Conservation (phyloP, 2,113 vertebrate genomes). For the Panthera tigris region DNA sequence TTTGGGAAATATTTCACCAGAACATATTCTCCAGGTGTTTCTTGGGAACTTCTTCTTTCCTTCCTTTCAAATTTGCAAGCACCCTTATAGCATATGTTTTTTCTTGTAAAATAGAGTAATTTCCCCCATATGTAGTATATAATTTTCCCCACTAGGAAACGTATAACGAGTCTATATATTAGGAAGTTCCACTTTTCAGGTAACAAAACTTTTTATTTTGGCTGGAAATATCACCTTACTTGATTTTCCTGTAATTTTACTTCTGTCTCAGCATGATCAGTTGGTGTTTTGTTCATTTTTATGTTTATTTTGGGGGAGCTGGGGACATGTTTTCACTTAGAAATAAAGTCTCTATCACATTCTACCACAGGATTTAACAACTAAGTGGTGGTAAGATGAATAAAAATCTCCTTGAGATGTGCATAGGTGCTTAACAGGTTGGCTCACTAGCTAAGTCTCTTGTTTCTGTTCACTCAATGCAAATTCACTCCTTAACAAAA, state of each 20-base stretch:
- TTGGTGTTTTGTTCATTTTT: neutral
- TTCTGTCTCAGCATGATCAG: neutral
- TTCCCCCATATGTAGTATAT: neutral
- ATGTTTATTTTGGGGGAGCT: neutral
- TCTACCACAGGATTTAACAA: neutral
- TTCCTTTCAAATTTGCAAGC: neutral
- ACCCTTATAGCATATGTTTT: neutral
- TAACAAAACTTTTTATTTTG: constrained; percentile 6
- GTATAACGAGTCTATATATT: neutral
- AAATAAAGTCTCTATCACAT: neutral
- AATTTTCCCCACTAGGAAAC: neutral
- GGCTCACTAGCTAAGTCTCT: neutral
- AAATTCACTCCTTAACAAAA: constrained; percentile 12
- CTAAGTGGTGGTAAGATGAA: neutral
- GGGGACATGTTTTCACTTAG: neutral
- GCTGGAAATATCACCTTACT: neutral
- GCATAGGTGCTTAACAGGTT: neutral
- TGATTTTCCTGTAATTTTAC: constrained; percentile 3
- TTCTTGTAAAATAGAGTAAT: neutral
- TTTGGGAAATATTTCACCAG: neutral
- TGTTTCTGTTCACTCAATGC: neutral
- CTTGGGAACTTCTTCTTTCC: neutral
- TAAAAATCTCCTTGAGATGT: neutral
- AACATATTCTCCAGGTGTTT: neutral
- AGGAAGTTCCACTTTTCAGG: neutral